Percentiles rank a stretch among this genome's conserved stretches.
Conservation (phyloP, 2,797 vertebrate genomes). For the Ctenopoma multispine region DNA sequence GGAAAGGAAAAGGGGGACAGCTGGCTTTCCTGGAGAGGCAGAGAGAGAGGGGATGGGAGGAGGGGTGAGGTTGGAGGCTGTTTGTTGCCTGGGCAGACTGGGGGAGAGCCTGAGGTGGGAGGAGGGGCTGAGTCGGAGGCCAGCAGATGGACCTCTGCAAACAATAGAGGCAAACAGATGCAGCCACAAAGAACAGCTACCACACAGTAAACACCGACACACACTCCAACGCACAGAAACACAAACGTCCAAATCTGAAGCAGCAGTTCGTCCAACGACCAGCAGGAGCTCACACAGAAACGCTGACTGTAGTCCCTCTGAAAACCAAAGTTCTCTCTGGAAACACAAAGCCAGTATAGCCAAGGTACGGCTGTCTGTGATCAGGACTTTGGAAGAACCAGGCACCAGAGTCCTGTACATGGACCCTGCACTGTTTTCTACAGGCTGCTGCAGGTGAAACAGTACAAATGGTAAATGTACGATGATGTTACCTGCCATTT, state of each 20-base stretch:
- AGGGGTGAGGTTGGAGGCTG: conserved; percentile 25
- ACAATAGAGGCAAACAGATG: conserved; percentile 82
- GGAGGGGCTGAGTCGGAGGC: conserved; percentile 56
- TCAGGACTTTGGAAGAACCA: no score
- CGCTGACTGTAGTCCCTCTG: neutral
- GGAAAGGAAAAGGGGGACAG: conserved; percentile 60
- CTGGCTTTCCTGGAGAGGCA: conserved; percentile 65
- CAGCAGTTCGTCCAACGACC: conserved; percentile 11
- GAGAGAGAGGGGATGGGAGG: conserved; percentile 16
- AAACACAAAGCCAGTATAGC: no score
- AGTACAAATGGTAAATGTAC: no score
- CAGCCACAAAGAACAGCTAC: conserved; percentile 76
- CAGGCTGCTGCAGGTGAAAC: no score
- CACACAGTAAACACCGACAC: conserved; percentile 34
- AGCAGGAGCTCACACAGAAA: neutral
- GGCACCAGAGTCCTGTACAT: no score
- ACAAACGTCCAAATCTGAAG: neutral
- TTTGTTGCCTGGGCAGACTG: neutral
- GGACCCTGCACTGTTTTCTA: no score
- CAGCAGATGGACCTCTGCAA: conserved; percentile 83
- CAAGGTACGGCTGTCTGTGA: no score
- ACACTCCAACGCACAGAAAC: conserved; percentile 25
- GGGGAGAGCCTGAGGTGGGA: conserved; percentile 4
- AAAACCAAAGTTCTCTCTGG: neutral
- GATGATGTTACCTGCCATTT: no score